Percentiles rank a stretch among this genome's conserved stretches.
Evolutionary conservation across 2,113 vertebrate species (phyloP).

Genomic region (Morone saxatilis): DNA sequence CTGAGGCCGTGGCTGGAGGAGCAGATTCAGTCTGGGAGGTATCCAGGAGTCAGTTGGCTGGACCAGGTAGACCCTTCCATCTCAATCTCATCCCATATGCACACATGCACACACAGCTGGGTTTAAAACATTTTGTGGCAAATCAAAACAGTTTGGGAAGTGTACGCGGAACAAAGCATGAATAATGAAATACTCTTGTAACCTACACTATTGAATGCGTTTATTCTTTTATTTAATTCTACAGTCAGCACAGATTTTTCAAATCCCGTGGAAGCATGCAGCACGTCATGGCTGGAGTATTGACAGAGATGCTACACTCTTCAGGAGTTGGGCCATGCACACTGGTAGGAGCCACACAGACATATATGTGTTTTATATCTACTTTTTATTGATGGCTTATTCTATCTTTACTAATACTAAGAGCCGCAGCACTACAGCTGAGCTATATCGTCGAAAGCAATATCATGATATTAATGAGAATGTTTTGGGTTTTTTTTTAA

Average conservation of each 20-base stretch:
- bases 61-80: conserved; percentile 77
- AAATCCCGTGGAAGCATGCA: conserved; percentile 88
- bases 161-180: neutral
- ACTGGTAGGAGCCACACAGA: conserved; percentile 73
- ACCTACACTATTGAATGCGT: neutral
- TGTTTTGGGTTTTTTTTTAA: no score
- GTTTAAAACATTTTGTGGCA: neutral
- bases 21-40: conserved; percentile 84
- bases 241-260: conserved; percentile 83
- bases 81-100: neutral
- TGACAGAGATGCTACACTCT: conserved; percentile 86
- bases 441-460: neutral
- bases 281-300: conserved; percentile 87
- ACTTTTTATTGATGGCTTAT: neutral
- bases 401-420: neutral
- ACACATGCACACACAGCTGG: neutral
- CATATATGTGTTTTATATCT: neutral
- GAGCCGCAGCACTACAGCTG: neutral
- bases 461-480: neutral
- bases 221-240: conserved; percentile 6
- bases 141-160: neutral
- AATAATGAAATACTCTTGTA: neutral
- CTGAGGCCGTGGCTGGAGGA: conserved; percentile 86
- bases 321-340: conserved; percentile 87
- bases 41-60: conserved; percentile 86